These are phyloP conservation scores for Oceanodroma tethys DNA, from an alignment of 2,113 vertebrate genomes.

Conservation along the genomic window DNA sequence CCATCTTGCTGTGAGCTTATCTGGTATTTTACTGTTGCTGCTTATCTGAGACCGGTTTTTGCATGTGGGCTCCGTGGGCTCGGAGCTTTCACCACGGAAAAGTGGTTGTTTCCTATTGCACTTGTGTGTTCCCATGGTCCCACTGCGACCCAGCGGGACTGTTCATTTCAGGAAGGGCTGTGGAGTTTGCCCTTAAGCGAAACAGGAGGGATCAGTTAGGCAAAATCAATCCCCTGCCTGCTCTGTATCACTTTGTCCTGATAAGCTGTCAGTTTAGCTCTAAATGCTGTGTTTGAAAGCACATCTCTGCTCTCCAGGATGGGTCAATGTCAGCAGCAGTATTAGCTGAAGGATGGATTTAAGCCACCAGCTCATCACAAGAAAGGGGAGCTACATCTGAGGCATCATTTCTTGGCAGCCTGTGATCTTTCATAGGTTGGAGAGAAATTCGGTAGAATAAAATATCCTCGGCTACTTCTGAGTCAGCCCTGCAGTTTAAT, in stretches of 20 bases:
- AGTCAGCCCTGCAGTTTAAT: background rate
- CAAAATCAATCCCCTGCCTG: background rate
- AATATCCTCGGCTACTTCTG: background rate
- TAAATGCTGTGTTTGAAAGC: background rate
- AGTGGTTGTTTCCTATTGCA: accelerated
- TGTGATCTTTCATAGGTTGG: background rate
- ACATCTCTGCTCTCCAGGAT: background rate
- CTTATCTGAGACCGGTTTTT: background rate
- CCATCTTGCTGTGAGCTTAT: background rate
- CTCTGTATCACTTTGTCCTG: background rate
- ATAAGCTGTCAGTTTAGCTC: background rate
- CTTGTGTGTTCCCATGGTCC: accelerated
- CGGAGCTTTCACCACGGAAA: accelerated
- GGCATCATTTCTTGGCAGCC: background rate
- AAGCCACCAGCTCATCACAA: background rate
- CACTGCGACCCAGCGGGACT: accelerated
- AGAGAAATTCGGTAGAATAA: background rate
- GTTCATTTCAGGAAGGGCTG: background rate
- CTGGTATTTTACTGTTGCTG: background rate
- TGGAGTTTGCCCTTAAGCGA: background rate
- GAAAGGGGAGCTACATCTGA: background rate
- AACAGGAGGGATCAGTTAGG: background rate
- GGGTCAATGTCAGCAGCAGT: background rate
- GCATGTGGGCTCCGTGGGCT: accelerated
- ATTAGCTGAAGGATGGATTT: background rate